These are phyloP conservation scores for Acanthurus lineatus DNA, from an alignment of 2,797 vertebrate genomes.

Conservation along the genomic window DNA sequence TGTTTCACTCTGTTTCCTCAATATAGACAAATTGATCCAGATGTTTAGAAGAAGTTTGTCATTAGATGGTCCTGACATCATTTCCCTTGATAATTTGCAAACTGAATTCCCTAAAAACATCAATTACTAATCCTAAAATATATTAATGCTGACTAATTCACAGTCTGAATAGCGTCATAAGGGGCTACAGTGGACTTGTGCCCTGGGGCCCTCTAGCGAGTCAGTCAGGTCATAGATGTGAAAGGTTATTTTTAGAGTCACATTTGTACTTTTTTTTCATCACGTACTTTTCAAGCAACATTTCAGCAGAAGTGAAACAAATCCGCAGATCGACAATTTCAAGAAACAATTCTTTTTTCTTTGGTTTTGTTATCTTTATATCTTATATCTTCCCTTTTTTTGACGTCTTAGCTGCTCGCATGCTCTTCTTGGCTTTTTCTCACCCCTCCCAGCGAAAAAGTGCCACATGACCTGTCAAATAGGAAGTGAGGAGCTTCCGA, in stretches of 20 bases:
- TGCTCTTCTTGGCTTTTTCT: constrained; percentile 4
- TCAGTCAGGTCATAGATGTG: not conserved
- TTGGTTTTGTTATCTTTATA: no score
- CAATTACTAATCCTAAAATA: not conserved
- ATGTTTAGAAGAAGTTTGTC: no score
- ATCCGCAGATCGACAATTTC: no score
- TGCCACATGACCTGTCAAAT: constrained; percentile 85
- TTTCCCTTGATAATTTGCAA: not conserved
- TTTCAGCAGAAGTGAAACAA: no score
- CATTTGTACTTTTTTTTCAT: not conserved
- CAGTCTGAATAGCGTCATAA: not conserved
- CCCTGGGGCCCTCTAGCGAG: not conserved
- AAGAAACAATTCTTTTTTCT: no score
- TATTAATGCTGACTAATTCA: not conserved
- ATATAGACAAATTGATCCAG: not conserved
- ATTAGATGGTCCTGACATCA: not conserved
- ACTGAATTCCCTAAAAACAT: not conserved
- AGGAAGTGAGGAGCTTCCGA: constrained; percentile 81
- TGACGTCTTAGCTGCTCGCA: no score
- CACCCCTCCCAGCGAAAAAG: constrained; percentile 62
- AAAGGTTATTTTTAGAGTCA: constrained; percentile 2
- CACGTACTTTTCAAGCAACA: not conserved
- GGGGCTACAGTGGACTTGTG: not conserved
- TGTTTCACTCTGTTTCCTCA: not conserved
- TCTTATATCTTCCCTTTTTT: no score